These are phyloP conservation scores for Huso huso DNA, from an alignment of 2,797 vertebrate species.

Conservation along the genomic window DNA sequence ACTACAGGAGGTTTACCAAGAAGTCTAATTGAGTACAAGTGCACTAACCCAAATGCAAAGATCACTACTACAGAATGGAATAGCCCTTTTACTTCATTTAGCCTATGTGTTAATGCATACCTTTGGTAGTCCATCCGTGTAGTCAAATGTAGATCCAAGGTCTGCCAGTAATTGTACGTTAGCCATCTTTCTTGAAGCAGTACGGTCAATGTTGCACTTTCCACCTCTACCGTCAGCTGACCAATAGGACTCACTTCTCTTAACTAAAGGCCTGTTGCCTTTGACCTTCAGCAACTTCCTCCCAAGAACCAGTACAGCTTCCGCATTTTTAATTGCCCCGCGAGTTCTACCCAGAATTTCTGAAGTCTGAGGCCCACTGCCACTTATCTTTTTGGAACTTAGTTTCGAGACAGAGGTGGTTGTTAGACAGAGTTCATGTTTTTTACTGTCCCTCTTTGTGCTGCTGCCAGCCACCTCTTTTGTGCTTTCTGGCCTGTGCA, in stretches of 20 bases:
- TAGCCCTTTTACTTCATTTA: too few species aligned
- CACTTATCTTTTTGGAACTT: not conserved
- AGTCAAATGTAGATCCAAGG: not conserved
- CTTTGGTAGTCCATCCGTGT: constrained; percentile 31
- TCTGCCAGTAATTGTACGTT: constrained; percentile 8
- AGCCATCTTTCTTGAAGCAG: constrained; percentile 18
- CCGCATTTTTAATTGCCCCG: constrained; percentile 9
- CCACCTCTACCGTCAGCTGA: constrained; percentile 36
- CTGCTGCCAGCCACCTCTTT: constrained; percentile 24
- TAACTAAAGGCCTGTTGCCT: constrained; percentile 28
- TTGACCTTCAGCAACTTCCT: constrained; percentile 30
- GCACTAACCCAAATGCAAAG: too few species aligned
- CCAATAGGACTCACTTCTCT: constrained; percentile 38
- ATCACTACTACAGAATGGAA: too few species aligned
- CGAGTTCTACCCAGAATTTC: constrained; percentile 14
- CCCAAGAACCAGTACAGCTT: constrained; percentile 33
- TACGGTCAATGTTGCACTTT: constrained; percentile 27
- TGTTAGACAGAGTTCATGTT: constrained; percentile 57
- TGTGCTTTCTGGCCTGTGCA: constrained; percentile 46
- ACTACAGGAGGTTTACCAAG: too few species aligned
- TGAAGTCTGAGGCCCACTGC: not conserved
- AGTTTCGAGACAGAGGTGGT: constrained; percentile 48
- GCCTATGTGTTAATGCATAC: constrained; percentile 19
- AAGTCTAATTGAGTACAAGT: too few species aligned
- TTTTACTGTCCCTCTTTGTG: constrained; percentile 64